A percentile compares a stretch with the other conserved stretches of the same genome.
phyloP scores from a whole-genome alignment of 2,113 vertebrate genomes.

The Sturnira hondurensis region DNA sequence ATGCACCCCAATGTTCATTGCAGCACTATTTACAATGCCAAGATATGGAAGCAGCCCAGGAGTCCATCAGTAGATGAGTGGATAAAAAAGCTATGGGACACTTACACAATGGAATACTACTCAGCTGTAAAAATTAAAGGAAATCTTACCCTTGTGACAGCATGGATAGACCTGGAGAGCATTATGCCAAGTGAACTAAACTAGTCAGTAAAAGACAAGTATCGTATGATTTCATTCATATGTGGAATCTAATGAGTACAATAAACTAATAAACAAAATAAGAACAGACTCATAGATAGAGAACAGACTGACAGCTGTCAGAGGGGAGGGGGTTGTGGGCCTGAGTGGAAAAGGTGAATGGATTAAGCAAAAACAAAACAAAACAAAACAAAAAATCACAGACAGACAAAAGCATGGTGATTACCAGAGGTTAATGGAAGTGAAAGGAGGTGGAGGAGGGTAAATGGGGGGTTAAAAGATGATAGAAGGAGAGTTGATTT shows the following conservation, averaged over 20 bases:
- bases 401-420: background rate
- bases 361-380: background rate
- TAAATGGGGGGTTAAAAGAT: background rate
- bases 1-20: background rate
- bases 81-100: background rate
- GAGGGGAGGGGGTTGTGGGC: background rate
- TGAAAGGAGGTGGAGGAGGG: background rate
- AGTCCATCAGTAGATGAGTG: background rate
- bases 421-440: background rate
- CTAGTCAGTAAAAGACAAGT: background rate
- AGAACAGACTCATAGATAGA: background rate
- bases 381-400: background rate
- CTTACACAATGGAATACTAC: background rate
- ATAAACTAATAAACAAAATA: background rate
- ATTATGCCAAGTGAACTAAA: background rate
- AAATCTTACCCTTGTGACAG: background rate
- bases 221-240: background rate
- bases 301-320: background rate
- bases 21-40: background rate
- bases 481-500: background rate
- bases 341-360: background rate
- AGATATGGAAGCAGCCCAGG: background rate
- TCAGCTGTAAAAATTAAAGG: background rate
- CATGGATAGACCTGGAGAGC: background rate
- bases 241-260: background rate